These are phyloP conservation scores for Phymanthus crucifer DNA, from an alignment of 92 coral and sea anemone genomes.

Conservation along the genomic window DNA sequence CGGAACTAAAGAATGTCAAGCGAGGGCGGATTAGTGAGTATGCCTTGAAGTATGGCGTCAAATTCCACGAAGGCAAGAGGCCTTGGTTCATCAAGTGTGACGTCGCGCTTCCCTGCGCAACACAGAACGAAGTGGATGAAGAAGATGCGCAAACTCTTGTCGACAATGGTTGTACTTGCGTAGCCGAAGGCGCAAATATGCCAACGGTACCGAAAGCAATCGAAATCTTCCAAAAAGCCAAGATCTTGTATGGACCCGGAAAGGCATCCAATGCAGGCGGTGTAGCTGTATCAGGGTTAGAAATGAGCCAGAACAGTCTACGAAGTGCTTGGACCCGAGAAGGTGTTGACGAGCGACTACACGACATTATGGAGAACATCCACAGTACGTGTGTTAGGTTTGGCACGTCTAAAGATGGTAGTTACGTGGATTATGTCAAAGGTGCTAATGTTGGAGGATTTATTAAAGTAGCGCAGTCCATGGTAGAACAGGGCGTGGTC, in stretches of 20 bases:
- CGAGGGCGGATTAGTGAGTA: constrained; percentile 84
- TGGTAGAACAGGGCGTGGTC: constrained; percentile 75
- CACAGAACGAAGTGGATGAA: constrained; percentile 76
- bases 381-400: constrained; percentile 65
- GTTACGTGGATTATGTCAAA: constrained; percentile 64
- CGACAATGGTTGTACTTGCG: constrained; percentile 71
- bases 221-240: constrained; percentile 67
- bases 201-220: constrained; percentile 78
- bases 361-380: constrained; percentile 89
- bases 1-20: constrained; percentile 69
- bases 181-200: constrained; percentile 92
- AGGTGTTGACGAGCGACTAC: constrained; percentile 81
- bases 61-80: constrained; percentile 75
- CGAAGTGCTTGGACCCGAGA: constrained; percentile 88
- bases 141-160: constrained; percentile 75
- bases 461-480: constrained; percentile 69
- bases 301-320: constrained; percentile 88
- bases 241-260: constrained; percentile 79
- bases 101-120: constrained; percentile 85
- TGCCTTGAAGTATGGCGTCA: constrained; percentile 60
- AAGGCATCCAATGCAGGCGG: constrained; percentile 93
- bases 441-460: constrained; percentile 77
- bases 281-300: constrained; percentile 94
- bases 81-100: constrained; percentile 87
- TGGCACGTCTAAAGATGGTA: constrained; percentile 67